Base-by-base conservation (phyloP, 1,140 invertebrate genomes). In the Berghia stephanieae region DNA sequence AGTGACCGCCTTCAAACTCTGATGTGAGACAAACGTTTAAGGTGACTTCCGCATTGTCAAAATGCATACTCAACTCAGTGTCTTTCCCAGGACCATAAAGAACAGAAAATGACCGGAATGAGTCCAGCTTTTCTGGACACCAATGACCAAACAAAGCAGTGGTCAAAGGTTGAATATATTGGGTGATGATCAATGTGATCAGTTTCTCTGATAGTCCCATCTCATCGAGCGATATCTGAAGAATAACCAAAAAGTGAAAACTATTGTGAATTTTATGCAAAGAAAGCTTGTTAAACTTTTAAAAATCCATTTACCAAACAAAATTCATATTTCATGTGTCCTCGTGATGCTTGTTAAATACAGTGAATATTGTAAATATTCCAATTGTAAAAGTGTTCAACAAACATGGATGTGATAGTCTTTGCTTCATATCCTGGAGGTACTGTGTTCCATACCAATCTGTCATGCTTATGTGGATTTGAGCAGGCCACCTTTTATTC, bases 21-120 rank as follows among this genome's bases (percentile, higher is more conserved):
- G 82, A 80, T 24, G 85, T 85, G 2, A 90, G 79, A 21, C 83
- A 85, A 27, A 91, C 83, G 81, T 91, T 91, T 5, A 90, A 63
- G 6, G 90, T 90, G 3, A 91, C 82, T 80, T 91, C 90, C 43
- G 90, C 84, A 79, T 91, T 91, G 82, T 91, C 90, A 84, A 84
- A 90, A 78, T 91, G 90, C 81, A 83, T 85, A 71, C 71, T 78
- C 18, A 91, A 82, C 68, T 90, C 88, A 38, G 80, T 74, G 81
- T 91, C 90, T 73, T 86, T 75, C 21, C 80, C 85, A 10, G 83
- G 71, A 55, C 87, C 84, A 80, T 91, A 91, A 21, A 82, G 81
- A 1, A 91, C 90, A 73, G 86, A 83, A 80, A 91, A 91, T 1
- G 87, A 87, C 77, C 88, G 88, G 76, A 90, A 90, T 16, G 90